Evolutionary conservation across 2,888 invertebrate species (phyloP).

Genomic region (Dorcus parallelipipedus): DNA sequence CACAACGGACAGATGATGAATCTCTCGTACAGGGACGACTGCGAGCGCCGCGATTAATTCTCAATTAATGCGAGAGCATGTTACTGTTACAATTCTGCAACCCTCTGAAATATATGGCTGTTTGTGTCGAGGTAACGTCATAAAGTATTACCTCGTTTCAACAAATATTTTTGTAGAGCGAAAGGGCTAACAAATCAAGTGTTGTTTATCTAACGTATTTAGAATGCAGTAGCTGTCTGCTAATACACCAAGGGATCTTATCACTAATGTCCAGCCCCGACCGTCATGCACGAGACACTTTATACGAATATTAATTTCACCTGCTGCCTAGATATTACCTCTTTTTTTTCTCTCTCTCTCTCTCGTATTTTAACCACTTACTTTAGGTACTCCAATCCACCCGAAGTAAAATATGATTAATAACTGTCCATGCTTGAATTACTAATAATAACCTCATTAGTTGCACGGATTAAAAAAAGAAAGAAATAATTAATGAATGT

Average conservation of each 20-base stretch:
- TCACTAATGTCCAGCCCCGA: slow-evolving; percentile 7
- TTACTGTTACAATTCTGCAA: slow-evolving; percentile 1
- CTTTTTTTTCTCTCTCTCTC: too few species aligned
- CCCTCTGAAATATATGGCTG: slow-evolving; percentile 13
- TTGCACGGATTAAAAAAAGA: too few species aligned
- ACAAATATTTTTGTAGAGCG: slow-evolving; percentile 13
- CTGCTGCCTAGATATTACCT: not conserved
- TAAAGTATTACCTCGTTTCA: slow-evolving; percentile 14
- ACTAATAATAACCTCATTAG: too few species aligned
- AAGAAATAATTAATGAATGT: too few species aligned
- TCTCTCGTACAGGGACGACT: not conserved
- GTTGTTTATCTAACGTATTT: slow-evolving; percentile 19
- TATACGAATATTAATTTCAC: slow-evolving; percentile 9
- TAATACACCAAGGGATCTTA: slow-evolving; percentile 8
- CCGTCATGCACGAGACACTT: slow-evolving; percentile 3
- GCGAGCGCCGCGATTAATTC: not conserved
- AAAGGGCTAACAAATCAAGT: slow-evolving; percentile 17
- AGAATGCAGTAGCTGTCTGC: slow-evolving; percentile 16
- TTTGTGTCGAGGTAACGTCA: slow-evolving; percentile 12
- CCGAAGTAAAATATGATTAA: too few species aligned
- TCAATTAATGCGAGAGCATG: slow-evolving; percentile 1
- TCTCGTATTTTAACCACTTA: too few species aligned
- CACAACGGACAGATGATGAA: not conserved
- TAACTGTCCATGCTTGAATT: too few species aligned
- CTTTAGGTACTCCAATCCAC: too few species aligned